A percentile compares a stretch with the other conserved stretches of the same genome.
These are phyloP conservation scores for Nansenia antarctica DNA, from an alignment of 2,113 vertebrate genomes.

Conservation along the genomic window DNA sequence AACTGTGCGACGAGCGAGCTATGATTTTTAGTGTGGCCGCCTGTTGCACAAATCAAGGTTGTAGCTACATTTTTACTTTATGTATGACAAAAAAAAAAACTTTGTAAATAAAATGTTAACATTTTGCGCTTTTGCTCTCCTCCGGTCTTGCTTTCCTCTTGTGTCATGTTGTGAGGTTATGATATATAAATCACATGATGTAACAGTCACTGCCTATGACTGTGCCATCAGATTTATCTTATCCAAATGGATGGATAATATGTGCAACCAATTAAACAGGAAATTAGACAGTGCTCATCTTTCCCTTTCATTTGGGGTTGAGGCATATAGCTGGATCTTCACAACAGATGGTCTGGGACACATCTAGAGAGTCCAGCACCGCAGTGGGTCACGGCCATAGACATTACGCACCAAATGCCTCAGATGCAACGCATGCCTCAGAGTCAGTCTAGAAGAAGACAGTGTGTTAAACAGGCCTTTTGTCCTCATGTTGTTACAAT, in stretches of 20 bases:
- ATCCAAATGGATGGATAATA: too few species aligned
- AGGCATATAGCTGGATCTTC: too few species aligned
- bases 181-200: neutral
- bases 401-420: neutral
- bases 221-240: too few species aligned
- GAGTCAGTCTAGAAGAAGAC: neutral
- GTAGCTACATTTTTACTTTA: constrained; percentile 96
- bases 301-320: too few species aligned
- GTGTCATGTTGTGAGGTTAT: neutral
- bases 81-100: constrained; percentile 84
- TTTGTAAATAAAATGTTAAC: constrained; percentile 99
- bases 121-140: constrained; percentile 81
- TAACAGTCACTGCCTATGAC: too few species aligned
- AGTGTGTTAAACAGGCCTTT: too few species aligned
- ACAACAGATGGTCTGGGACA: too few species aligned
- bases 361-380: too few species aligned
- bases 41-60: constrained; percentile 82
- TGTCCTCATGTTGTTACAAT: too few species aligned
- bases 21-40: constrained; percentile 79
- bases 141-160: constrained; percentile 36
- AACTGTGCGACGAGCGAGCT: constrained; percentile 81
- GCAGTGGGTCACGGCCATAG: too few species aligned
- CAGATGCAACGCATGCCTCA: neutral
- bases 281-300: too few species aligned
- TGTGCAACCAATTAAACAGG: too few species aligned